These are phyloP conservation scores for Drosophila leonis DNA, from an alignment of 2,888 invertebrate species.

Conservation along the genomic window DNA sequence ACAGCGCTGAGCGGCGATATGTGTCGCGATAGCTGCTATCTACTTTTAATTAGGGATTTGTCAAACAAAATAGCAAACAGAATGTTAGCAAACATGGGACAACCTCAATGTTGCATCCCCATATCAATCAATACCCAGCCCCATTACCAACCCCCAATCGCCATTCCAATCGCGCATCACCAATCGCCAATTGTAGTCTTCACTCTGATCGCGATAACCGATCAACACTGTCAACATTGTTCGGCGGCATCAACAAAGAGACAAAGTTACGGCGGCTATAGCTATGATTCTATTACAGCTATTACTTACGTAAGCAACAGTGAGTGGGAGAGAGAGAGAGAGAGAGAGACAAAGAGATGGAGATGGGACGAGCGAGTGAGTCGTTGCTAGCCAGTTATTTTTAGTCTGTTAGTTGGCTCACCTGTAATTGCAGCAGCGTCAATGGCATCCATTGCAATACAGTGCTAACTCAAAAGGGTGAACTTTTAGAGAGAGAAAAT, in stretches of 20 bases:
- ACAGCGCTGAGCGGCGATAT: background rate
- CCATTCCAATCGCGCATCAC: slow-evolving; percentile 28
- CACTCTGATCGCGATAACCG: slow-evolving; percentile 65
- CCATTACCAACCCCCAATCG: slow-evolving; percentile 22
- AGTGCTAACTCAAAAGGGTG: background rate
- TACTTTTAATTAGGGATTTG: slow-evolving; percentile 77
- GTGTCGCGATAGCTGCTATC: slow-evolving; percentile 26
- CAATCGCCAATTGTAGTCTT: slow-evolving; percentile 51
- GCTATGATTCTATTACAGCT: slow-evolving; percentile 29
- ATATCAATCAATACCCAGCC: slow-evolving; percentile 18
- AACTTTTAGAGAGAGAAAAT: background rate
- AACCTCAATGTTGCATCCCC: slow-evolving; percentile 34
- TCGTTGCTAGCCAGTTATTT: background rate
- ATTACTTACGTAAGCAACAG: slow-evolving; percentile 11
- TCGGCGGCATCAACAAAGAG: slow-evolving; percentile 65
- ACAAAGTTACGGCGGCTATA: slow-evolving; percentile 21
- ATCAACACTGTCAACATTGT: slow-evolving; percentile 66
- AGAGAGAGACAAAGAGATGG: background rate
- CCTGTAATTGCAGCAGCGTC: slow-evolving; percentile 19
- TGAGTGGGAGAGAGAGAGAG: background rate
- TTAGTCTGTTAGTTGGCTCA: slow-evolving; percentile 24
- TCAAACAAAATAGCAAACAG: slow-evolving; percentile 48
- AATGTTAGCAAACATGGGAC: slow-evolving; percentile 49
- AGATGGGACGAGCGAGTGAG: background rate
- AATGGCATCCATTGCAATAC: slow-evolving; percentile 33